Evolutionary conservation across 2,113 vertebrate species (phyloP).

Genomic region (Sinosuthora webbiana): DNA sequence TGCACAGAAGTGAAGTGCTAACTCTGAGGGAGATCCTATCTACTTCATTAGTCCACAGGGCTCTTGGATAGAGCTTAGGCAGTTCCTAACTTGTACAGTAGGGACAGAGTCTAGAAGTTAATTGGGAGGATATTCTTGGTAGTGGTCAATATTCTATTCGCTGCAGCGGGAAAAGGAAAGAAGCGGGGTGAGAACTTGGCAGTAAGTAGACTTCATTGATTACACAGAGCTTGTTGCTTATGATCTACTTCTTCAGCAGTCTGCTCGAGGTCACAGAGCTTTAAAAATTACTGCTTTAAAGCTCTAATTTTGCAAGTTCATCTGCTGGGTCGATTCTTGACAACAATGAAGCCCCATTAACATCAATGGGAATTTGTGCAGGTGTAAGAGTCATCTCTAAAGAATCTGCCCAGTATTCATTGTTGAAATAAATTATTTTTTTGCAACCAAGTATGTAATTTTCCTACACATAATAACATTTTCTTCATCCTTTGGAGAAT

Average conservation of each 20-base stretch:
- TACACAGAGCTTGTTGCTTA: slow-evolving; percentile 1
- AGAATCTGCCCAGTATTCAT: background rate
- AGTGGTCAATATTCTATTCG: background rate
- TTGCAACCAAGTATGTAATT: background rate
- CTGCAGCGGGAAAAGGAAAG: background rate
- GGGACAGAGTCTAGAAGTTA: background rate
- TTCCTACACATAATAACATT: background rate
- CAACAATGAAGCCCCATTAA: background rate
- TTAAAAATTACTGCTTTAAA: background rate
- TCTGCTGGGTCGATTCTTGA: background rate
- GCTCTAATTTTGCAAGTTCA: background rate
- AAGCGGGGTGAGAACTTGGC: background rate
- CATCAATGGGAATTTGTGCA: background rate
- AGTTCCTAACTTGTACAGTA: background rate
- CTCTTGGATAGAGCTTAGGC: background rate
- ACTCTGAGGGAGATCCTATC: background rate
- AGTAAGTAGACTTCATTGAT: background rate
- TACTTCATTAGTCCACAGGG: background rate
- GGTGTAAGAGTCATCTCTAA: background rate
- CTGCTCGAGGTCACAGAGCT: background rate
- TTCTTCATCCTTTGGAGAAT: slow-evolving; percentile 11
- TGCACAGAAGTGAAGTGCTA: background rate
- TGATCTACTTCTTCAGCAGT: background rate
- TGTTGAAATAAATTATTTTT: slow-evolving; percentile 17
- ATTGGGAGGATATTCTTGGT: background rate